These are phyloP conservation scores for Calameuta pallipes DNA, from an alignment of 2,888 invertebrate species.

Conservation along the genomic window DNA sequence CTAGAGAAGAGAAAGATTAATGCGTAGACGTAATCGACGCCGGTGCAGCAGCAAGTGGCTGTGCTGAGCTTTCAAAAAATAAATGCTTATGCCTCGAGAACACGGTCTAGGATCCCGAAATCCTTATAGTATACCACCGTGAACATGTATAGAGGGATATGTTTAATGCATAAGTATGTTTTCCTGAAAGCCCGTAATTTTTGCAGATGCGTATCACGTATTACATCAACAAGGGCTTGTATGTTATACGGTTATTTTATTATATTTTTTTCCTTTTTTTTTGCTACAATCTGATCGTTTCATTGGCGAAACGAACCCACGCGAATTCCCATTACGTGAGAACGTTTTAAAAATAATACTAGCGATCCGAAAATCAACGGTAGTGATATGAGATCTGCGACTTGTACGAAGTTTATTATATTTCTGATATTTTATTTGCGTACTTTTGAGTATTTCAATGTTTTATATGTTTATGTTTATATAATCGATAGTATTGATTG, in stretches of 20 bases:
- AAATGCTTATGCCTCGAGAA: not conserved
- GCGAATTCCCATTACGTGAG: conserved; percentile 27
- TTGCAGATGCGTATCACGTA: not conserved
- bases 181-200: not conserved
- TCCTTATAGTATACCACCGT: not conserved
- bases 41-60: not conserved
- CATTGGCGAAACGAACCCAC: not conserved
- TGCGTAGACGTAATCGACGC: not conserved
- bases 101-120: not conserved
- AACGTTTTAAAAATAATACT: conserved; percentile 17
- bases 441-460: not conserved
- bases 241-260: not conserved
- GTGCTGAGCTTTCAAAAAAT: not conserved
- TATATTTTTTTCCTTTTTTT: not conserved
- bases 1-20: not conserved
- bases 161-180: not conserved
- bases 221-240: not conserved
- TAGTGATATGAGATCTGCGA: too few relatives aligned
- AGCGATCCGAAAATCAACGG: not conserved
- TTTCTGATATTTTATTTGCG: not conserved
- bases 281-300: not conserved
- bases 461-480: not conserved
- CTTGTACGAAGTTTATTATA: too few relatives aligned
- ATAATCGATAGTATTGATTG: not conserved
- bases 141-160: not conserved